These are phyloP conservation scores for Sicus ferrugineus DNA, from an alignment of 2,888 invertebrate genomes.

Conservation along the genomic window DNA sequence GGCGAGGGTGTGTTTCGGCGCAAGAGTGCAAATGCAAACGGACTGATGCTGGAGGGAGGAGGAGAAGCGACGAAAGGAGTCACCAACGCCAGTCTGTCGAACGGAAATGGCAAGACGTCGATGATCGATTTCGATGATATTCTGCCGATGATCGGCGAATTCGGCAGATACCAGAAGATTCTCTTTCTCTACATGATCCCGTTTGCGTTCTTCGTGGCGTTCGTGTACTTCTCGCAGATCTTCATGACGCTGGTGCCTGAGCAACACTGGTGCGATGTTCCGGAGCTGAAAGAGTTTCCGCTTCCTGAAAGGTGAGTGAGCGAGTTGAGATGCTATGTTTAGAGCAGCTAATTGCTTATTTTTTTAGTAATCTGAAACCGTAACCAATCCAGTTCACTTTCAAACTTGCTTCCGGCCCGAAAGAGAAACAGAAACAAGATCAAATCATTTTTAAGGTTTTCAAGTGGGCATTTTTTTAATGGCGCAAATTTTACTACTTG, in stretches of 20 bases:
- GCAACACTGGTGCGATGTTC: slow-evolving; percentile 81
- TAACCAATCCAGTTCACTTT: slow-evolving; percentile 9
- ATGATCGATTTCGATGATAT: slow-evolving; percentile 82
- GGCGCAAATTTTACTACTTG: slow-evolving; percentile 9
- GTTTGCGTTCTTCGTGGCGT: slow-evolving; percentile 86
- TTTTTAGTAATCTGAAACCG: too few relatives aligned
- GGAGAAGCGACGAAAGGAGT: slow-evolving; percentile 31
- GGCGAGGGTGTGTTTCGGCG: slow-evolving; percentile 51
- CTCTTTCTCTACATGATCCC: slow-evolving; percentile 86
- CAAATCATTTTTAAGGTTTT: not conserved
- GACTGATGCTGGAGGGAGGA: slow-evolving; percentile 49
- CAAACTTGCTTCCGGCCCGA: slow-evolving; percentile 18
- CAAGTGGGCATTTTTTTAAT: slow-evolving; percentile 6
- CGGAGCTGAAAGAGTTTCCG: slow-evolving; percentile 67
- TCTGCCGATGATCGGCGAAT: slow-evolving; percentile 83
- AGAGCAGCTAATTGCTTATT: not conserved
- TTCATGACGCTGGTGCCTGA: slow-evolving; percentile 85
- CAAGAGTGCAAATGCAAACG: slow-evolving; percentile 53
- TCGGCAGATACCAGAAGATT: slow-evolving; percentile 84
- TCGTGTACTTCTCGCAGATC: slow-evolving; percentile 89
- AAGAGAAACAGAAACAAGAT: not conserved
- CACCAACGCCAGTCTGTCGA: slow-evolving; percentile 36
- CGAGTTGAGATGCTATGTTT: not conserved
- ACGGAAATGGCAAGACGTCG: slow-evolving; percentile 36
- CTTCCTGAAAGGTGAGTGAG: slow-evolving; percentile 74